Evolutionary conservation across 2,888 invertebrate species (phyloP).

Genomic region (Trissolcus brochymenae): DNA sequence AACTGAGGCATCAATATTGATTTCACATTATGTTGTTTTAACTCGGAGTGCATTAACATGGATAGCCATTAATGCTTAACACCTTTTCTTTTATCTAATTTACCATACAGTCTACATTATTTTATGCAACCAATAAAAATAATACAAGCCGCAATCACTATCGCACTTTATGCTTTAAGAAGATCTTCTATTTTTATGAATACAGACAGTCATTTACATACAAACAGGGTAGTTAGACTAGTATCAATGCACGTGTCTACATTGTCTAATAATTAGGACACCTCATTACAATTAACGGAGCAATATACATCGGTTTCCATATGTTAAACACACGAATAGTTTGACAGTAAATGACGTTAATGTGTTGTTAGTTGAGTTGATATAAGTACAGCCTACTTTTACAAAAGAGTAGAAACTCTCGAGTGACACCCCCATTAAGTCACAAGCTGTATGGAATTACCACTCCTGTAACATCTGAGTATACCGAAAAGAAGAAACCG

Average conservation of each 20-base stretch:
- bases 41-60: conserved; percentile 1
- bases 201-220: too few relatives aligned
- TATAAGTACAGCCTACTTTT: conserved; percentile 11
- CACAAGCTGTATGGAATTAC: conserved; percentile 20
- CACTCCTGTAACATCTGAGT: conserved; percentile 12
- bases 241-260: too few relatives aligned
- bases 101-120: neutral
- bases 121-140: too few relatives aligned
- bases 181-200: too few relatives aligned
- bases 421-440: conserved; percentile 33
- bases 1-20: conserved; percentile 1
- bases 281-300: neutral
- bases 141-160: too few relatives aligned
- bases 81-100: conserved; percentile 1
- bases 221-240: too few relatives aligned
- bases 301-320: neutral
- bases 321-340: neutral
- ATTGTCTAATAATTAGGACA: neutral
- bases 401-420: conserved; percentile 13
- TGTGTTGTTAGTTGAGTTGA: too few relatives aligned
- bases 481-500: conserved; percentile 14
- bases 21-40: conserved; percentile 4
- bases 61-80: conserved; percentile 2
- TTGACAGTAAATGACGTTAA: too few relatives aligned
- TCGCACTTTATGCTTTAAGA: too few relatives aligned